Conservation (phyloP, 2,797 vertebrate genomes). For the Gymnoscopelus braueri region DNA sequence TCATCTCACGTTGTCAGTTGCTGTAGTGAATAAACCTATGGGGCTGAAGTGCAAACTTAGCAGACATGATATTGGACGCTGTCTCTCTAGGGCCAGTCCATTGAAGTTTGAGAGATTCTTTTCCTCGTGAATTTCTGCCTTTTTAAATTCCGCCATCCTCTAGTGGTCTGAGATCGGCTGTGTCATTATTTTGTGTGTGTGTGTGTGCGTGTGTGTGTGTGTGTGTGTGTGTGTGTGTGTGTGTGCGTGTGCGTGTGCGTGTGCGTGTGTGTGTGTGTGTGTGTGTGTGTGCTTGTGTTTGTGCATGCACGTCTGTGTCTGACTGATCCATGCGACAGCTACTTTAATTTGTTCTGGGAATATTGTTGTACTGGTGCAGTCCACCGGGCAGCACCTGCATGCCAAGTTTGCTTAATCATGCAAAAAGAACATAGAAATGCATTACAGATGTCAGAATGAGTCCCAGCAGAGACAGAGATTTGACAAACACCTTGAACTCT, state of each 20-base stretch:
- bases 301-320: not conserved
- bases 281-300: not conserved
- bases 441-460: conserved; percentile 74
- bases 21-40: conserved; percentile 39
- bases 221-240: not conserved
- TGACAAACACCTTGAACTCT: conserved; percentile 75
- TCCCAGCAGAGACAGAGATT: conserved; percentile 71
- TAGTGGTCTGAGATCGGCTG: conserved; percentile 47
- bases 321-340: conserved; percentile 76
- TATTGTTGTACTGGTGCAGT: conserved; percentile 76
- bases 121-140: conserved; percentile 50
- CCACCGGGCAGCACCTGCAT: conserved; percentile 80
- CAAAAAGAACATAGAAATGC: conserved; percentile 81
- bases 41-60: conserved; percentile 39
- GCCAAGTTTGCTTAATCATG: conserved; percentile 85
- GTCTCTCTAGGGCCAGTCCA: conserved; percentile 35
- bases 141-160: conserved; percentile 56
- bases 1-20: conserved; percentile 32
- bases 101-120: conserved; percentile 47
- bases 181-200: conserved; percentile 49
- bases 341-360: conserved; percentile 85
- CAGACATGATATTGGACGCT: conserved; percentile 37
- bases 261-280: not conserved
- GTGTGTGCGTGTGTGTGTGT: not conserved
- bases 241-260: conserved; percentile 4